Base-by-base conservation (phyloP, 2,113 vertebrate genomes). In the Corythornis vintsioides region DNA sequence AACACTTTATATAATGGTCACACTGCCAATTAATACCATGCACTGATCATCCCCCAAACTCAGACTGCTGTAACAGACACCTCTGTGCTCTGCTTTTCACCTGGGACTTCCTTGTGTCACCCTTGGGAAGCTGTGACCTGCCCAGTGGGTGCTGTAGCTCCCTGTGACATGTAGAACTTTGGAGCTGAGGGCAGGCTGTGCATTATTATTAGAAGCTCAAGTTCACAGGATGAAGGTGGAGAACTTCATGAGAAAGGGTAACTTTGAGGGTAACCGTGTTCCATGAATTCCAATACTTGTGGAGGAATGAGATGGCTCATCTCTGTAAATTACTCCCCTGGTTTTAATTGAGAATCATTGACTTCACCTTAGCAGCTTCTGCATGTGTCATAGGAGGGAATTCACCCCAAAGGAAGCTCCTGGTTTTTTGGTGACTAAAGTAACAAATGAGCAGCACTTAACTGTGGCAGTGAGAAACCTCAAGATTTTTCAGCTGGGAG, bases 1-100 rank as follows among this genome's bases (percentile, higher is more conserved):
- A 95, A 89, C 87, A 12, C 57, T 81, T 90, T 83, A 77, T 9
- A 43, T 73, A 79, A 95, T 17, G 85, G 73, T 53, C 94, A 89
- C 24, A 25, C 76, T 76, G 88, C 75, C 92, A n/a, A 20, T 91
- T 61, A 16, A 10, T 2, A 43, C 67, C 60, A 21, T 2, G 31
- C 67, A 22, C 40, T 6, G 5, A 35, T 2, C 3, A 1, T 24
- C 40, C 59, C 45, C 66, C 20, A 53, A 33, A 77, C 50, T 0
- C 0, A 2, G 63, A 11, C 42, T 0, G 2, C 52, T 21, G 59
- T 0, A 17, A 38, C 43, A 38, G 84, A 6, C 8, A 11, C 25
- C 42, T 11, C 9, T 1, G 8, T 24, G 29, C 61, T 24, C 56
- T 9, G 8, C 4, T 15, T 71, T 33, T 17, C 6, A 20, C 11